phyloP scores from a whole-genome alignment of 2,888 invertebrate genomes.

The Scaptomyza caliginosa region DNA sequence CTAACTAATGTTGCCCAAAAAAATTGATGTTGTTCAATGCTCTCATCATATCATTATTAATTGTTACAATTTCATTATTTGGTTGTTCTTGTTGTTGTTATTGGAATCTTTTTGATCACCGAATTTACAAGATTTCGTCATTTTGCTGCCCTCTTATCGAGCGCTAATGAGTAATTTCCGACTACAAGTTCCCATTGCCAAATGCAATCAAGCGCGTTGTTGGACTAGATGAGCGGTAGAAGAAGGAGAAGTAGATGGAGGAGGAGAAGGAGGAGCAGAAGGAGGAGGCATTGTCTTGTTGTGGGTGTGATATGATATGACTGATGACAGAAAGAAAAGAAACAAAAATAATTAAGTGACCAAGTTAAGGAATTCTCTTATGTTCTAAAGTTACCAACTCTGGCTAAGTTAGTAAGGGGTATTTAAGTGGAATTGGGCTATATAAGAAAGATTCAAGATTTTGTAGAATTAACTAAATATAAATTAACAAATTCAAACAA shows the following conservation, averaged over 20 bases:
- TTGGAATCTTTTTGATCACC: conserved; percentile 66
- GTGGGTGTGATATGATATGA: neutral
- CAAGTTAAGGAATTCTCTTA: too few relatives aligned
- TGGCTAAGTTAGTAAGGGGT: too few relatives aligned
- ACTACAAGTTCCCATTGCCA: conserved; percentile 56
- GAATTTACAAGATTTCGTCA: conserved; percentile 70
- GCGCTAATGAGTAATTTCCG: conserved; percentile 67
- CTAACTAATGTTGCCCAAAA: conserved; percentile 50
- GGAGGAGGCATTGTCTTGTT: neutral
- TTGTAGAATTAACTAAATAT: too few relatives aligned
- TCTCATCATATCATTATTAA: conserved; percentile 63
- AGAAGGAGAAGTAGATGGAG: neutral
- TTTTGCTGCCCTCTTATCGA: conserved; percentile 1
- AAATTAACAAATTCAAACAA: too few relatives aligned
- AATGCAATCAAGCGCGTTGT: conserved; percentile 21
- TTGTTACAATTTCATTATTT: conserved; percentile 74
- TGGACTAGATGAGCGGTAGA: too few relatives aligned
- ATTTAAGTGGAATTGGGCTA: too few relatives aligned
- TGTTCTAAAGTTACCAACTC: too few relatives aligned
- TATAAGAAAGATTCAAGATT: too few relatives aligned
- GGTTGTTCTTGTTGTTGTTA: conserved; percentile 16
- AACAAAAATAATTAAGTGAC: too few relatives aligned
- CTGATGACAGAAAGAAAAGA: too few relatives aligned
- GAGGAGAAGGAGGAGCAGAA: neutral
- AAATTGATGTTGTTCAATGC: conserved; percentile 51